Base-by-base conservation (phyloP, 2,888 invertebrate species). In the Ectobius pallidus region DNA sequence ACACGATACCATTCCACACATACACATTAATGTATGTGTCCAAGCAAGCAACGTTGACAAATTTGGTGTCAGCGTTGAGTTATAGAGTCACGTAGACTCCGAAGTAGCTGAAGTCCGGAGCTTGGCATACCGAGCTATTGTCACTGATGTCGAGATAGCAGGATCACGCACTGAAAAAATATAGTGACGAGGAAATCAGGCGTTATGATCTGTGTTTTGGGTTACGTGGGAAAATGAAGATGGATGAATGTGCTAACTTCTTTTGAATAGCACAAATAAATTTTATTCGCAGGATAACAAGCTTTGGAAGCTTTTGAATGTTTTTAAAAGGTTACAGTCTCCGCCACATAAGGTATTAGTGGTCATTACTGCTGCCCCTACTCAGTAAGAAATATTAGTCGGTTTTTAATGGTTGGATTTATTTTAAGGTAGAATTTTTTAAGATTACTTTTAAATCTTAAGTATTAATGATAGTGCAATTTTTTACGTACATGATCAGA, bases 51-150 rank as follows among this genome's bases (percentile, higher is more conserved):
- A 71, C 72, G 70, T 71, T 74, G 74, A 74, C 74, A 74, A 74
- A 74, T 74, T 67, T 70, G 30, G 52, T 74, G 74, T 74, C 74
- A 72, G 27, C 32, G 22, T n/a, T 72, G 72, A 74, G 70, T 72
- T 72, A 74, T 74, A 63, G 58, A 52, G 27, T 68, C 68, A 32
- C 52, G 52, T 14, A 52, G 22, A 25, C 52, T 25, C 34, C 14
- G n/a, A 46, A 30, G 46, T 69, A 42, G 39, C 27, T 20, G 39
- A 27, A 16, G 30, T 18, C 18, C n/a, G 67, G 32, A 42, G 22
- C 20, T n/a, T 34, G 30, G 20, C 69, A 69, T 55, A 30, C 52
- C 52, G 18, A 32, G 18, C 52, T 16, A 69, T 69, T 52, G 52
- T 52, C 27, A 22, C 27, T 27, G 69, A 69, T 69, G 69, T 32